Percentiles rank a stretch among this genome's conserved stretches.
These are phyloP conservation scores for Drosophila willistoni DNA, from an alignment of 1,140 invertebrate species.

Conservation along the genomic window DNA sequence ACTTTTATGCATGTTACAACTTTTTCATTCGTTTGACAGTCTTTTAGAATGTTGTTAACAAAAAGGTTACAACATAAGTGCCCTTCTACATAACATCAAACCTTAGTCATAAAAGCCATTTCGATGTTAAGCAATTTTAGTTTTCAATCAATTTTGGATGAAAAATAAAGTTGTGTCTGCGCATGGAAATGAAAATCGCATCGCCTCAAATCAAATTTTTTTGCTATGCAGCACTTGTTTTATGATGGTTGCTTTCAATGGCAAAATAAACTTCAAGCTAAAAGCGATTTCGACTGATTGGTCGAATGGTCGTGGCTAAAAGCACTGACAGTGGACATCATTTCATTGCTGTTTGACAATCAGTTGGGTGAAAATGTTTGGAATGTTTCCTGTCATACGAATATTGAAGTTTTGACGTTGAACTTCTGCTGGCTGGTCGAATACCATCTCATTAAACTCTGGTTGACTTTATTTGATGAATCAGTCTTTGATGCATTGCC, in stretches of 20 bases:
- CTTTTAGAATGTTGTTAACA: no score
- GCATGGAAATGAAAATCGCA: slow-evolving; percentile 44
- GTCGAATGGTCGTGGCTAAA: background rate
- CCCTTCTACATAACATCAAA: no score
- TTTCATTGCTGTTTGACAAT: background rate
- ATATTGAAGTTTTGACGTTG: slow-evolving; percentile 4
- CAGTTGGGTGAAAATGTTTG: slow-evolving; percentile 4
- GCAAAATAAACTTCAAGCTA: slow-evolving; percentile 29
- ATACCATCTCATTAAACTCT: slow-evolving; percentile 19
- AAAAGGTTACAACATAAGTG: no score
- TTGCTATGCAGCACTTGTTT: background rate
- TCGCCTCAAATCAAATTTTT: slow-evolving; percentile 32
- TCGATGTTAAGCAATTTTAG: no score
- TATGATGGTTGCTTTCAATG: slow-evolving; percentile 18
- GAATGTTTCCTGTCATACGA: background rate
- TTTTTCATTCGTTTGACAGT: no score
- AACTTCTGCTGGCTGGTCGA: slow-evolving; percentile 10
- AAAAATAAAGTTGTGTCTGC: slow-evolving; percentile 17
- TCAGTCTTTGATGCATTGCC: slow-evolving; percentile 19
- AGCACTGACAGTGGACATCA: background rate
- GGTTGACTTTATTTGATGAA: slow-evolving; percentile 15
- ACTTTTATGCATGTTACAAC: no score
- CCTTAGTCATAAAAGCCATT: no score
- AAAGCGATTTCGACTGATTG: background rate
- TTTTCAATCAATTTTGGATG: background rate